Percentiles rank a stretch among this genome's conserved stretches.
Conservation (phyloP, 2,797 vertebrate genomes). For the Cephalopachus bancanus region DNA sequence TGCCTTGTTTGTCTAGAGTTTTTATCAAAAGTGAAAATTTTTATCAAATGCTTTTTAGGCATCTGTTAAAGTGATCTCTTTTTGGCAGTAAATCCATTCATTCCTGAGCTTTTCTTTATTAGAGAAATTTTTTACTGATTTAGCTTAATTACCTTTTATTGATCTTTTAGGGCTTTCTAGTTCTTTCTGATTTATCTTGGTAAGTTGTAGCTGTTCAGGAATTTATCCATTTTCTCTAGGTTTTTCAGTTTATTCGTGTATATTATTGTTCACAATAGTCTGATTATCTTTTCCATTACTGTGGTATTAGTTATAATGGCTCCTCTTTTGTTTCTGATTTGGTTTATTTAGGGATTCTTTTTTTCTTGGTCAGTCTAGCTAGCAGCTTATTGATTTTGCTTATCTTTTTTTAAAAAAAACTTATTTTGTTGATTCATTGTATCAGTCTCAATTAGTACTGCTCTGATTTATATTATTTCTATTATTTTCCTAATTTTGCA, state of each 20-base stretch:
- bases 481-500: background rate
- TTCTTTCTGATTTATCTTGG: background rate
- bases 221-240: background rate
- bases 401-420: background rate
- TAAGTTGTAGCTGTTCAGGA: background rate
- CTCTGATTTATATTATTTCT: background rate
- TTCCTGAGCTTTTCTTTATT: background rate
- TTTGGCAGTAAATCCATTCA: background rate
- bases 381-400: background rate
- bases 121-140: background rate
- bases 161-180: background rate
- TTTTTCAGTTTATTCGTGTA: background rate
- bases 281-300: background rate
- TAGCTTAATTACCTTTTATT: background rate
- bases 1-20: background rate
- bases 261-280: background rate
- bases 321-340: background rate
- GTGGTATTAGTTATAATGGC: background rate
- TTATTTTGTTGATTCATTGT: background rate
- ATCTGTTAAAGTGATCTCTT: background rate
- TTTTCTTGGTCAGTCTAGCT: background rate
- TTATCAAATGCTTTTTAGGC: background rate
- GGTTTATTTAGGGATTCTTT: background rate
- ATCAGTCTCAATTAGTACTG: background rate
- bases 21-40: background rate